These are phyloP conservation scores for Plodia interpunctella DNA, from an alignment of 1,140 invertebrate species.

Conservation along the genomic window DNA sequence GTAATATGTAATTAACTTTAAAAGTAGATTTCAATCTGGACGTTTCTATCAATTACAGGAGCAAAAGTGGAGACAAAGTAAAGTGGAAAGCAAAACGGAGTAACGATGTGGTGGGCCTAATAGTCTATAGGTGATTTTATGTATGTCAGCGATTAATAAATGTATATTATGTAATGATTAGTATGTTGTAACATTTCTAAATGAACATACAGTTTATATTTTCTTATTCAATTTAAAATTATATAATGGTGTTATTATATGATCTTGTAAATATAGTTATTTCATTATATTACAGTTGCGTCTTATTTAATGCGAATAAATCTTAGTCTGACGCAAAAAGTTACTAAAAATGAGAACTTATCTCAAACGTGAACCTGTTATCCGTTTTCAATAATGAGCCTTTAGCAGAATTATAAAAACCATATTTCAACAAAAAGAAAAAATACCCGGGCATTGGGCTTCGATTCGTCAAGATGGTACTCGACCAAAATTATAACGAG, in stretches of 20 bases:
- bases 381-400: no score
- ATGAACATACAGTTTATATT: slow-evolving; percentile 54
- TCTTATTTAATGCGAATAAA: background rate
- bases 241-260: slow-evolving; percentile 35
- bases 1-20: background rate
- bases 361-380: no score
- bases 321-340: no score
- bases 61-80: slow-evolving; percentile 70
- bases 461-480: no score
- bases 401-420: no score
- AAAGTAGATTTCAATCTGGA: slow-evolving; percentile 8
- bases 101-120: slow-evolving; percentile 27
- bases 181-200: slow-evolving; percentile 19
- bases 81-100: slow-evolving; percentile 55
- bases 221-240: slow-evolving; percentile 57
- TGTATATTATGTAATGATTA: slow-evolving; percentile 11
- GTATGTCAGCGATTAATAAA: slow-evolving; percentile 18
- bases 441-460: no score
- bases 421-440: no score
- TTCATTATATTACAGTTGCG: slow-evolving; percentile 28
- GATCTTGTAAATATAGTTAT: slow-evolving; percentile 49
- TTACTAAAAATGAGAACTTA: no score
- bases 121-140: slow-evolving; percentile 25
- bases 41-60: slow-evolving; percentile 56
- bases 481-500: no score